phyloP scores from a whole-genome alignment of 1,140 invertebrate genomes.

The Calycopis cecrops region DNA sequence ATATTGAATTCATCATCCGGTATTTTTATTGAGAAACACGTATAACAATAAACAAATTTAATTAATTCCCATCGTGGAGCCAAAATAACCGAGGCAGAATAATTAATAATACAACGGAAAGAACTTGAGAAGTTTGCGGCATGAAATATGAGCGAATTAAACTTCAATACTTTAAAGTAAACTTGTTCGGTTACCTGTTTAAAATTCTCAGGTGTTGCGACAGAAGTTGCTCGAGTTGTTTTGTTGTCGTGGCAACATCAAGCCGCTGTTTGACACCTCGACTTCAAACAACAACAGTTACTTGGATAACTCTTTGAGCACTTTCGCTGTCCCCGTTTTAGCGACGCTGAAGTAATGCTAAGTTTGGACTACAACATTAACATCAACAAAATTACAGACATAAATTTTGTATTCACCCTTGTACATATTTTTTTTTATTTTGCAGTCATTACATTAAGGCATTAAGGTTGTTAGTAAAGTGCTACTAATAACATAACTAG shows the following conservation, averaged over 20 bases:
- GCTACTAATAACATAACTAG: too few relatives aligned
- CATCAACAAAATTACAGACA: too few relatives aligned
- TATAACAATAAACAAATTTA: constrained; percentile 6
- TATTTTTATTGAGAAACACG: constrained; percentile 3
- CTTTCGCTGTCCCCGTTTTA: neutral
- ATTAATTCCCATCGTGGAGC: constrained; percentile 1
- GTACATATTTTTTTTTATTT: too few relatives aligned
- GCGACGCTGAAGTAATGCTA: neutral
- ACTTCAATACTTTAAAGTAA: constrained; percentile 44
- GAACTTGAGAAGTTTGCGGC: constrained; percentile 30
- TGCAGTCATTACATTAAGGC: too few relatives aligned
- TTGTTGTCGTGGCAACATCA: constrained; percentile 34
- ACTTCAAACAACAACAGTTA: constrained; percentile 14
- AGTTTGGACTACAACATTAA: neutral
- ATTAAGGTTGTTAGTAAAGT: too few relatives aligned
- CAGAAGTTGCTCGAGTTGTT: constrained; percentile 25
- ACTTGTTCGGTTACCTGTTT: constrained; percentile 52
- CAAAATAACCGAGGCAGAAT: constrained; percentile 1
- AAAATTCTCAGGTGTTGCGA: constrained; percentile 50
- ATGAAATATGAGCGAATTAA: constrained; percentile 44
- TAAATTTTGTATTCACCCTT: too few relatives aligned
- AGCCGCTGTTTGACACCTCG: constrained; percentile 44
- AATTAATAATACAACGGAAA: constrained; percentile 18
- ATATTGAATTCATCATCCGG: neutral
- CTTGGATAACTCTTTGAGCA: constrained; percentile 5